Base-by-base conservation (phyloP, 2,797 vertebrate genomes). In the Falco peregrinus region DNA sequence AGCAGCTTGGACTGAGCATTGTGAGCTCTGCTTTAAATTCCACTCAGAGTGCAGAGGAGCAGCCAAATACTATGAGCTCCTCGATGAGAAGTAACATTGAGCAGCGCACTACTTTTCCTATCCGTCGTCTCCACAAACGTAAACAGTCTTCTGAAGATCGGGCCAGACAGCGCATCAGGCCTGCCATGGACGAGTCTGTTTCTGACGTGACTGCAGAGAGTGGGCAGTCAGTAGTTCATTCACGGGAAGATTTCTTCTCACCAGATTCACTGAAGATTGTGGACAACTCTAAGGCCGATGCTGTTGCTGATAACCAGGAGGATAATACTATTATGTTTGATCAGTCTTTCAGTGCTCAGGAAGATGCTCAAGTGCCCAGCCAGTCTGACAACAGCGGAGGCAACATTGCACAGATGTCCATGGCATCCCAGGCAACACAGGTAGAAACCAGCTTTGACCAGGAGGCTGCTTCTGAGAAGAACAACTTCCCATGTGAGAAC, bases 1-100 rank as follows among this genome's bases (percentile, higher is more conserved):
- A 99, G 97, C 99, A 99, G 97, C 98, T 99, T 74, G 99, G 99
- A 22, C 98, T 99, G 15, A 99, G 99, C 96, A 98, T 99, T 2
- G 99, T 99, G 88, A 99, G 98, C 98, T 99, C 99, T 4, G 99
- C 99, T 5, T 97, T 99, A 87, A 98, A 98, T 47, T 98, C 98
- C 80, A 98, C 98, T 64, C 99, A 98, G 73, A 98, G 98, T 1
- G 65, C 96, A 0, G 98, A 98, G 28, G 98, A 98, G 17, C 97
- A 97, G 13, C 87, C 93, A 1, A 97, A 90, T 15, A 33, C 97
- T 9, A 90, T 97, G 96, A 97, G 97, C 56, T 97, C 98, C 3
- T 97, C 97, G 0, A 93, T 97, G 59, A 97, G 98, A 25, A 88
- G 93, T 31, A 98, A 97, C 92, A 97, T 97, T 5, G 99, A 99